A percentile compares a stretch with the other conserved stretches of the same genome.
phyloP scores from a whole-genome alignment of 2,113 vertebrate genomes.

The Hippocampus barbouri region DNA sequence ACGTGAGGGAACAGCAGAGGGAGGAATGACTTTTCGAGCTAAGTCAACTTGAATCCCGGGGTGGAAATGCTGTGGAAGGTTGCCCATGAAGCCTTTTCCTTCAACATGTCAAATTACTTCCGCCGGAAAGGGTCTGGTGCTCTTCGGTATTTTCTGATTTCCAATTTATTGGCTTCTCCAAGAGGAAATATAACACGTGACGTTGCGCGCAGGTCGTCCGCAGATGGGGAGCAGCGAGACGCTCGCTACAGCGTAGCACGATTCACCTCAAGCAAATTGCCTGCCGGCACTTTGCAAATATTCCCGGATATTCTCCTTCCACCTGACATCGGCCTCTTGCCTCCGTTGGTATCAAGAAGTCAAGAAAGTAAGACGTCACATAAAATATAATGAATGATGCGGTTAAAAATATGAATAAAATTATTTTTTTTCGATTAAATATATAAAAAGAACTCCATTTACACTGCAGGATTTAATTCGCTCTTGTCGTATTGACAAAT shows the following conservation, averaged over 20 bases:
- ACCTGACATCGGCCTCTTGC: neutral
- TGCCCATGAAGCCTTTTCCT: slow-evolving; percentile 14
- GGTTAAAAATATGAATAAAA: too few species aligned
- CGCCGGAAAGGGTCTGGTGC: slow-evolving; percentile 11
- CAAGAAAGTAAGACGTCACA: neutral
- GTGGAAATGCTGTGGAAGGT: slow-evolving; percentile 24
- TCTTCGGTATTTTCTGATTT: slow-evolving; percentile 16
- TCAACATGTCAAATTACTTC: slow-evolving; percentile 7
- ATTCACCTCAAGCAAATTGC: neutral
- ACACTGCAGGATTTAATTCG: too few species aligned
- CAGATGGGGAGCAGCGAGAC: neutral
- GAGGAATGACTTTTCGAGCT: slow-evolving; percentile 34
- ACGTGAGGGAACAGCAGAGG: slow-evolving; percentile 22
- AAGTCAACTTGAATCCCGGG: slow-evolving; percentile 40
- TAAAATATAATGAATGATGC: neutral
- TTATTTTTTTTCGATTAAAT: too few species aligned
- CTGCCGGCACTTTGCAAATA: neutral
- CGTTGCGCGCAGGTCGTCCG: neutral
- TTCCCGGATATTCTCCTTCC: neutral
- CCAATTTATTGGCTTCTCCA: neutral
- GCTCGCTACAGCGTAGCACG: neutral
- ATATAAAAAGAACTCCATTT: too few species aligned
- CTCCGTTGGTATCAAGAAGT: neutral
- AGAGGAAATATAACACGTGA: slow-evolving; percentile 1
- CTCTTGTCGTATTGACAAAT: too few species aligned